phyloP scores from a whole-genome alignment of 2,113 vertebrate genomes.

The Cyprinodon tularosa region DNA sequence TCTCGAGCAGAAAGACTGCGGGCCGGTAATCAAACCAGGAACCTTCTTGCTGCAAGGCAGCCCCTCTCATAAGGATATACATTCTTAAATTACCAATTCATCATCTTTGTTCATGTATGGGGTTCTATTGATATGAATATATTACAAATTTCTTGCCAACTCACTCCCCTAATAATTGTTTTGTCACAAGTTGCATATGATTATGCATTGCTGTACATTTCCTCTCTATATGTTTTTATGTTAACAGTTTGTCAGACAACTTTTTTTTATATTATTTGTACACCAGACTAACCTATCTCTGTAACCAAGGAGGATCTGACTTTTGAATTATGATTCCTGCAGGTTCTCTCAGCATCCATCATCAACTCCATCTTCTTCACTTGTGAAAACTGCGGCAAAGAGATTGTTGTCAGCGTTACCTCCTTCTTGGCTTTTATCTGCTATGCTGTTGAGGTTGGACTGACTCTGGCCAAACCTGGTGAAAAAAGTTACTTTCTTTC shows the following conservation, averaged over 20 bases:
- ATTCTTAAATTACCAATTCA: too few species aligned
- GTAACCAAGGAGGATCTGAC: not conserved
- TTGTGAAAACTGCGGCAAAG: constrained; percentile 8
- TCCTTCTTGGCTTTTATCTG: constrained; percentile 84
- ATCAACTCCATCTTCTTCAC: constrained; percentile 76
- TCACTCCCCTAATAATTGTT: too few species aligned
- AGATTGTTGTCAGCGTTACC: constrained; percentile 72
- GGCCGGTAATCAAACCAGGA: too few species aligned
- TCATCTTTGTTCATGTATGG: too few species aligned
- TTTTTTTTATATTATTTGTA: not conserved
- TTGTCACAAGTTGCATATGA: too few species aligned
- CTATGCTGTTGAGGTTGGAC: constrained; percentile 81
- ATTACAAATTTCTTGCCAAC: too few species aligned
- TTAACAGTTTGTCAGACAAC: not conserved
- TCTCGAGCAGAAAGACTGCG: too few species aligned
- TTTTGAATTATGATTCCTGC: constrained; percentile 4
- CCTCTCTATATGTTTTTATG: not conserved
- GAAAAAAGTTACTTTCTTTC: constrained; percentile 87
- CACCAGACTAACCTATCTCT: not conserved
- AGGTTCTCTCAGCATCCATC: constrained; percentile 82
- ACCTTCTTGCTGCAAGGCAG: too few species aligned
- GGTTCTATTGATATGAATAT: too few species aligned
- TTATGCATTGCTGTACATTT: too few species aligned
- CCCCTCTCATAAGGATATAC: too few species aligned
- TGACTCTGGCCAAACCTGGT: constrained; percentile 80